Conservation (phyloP, 2,113 vertebrate species). For the Entomyzon cyanotis region DNA sequence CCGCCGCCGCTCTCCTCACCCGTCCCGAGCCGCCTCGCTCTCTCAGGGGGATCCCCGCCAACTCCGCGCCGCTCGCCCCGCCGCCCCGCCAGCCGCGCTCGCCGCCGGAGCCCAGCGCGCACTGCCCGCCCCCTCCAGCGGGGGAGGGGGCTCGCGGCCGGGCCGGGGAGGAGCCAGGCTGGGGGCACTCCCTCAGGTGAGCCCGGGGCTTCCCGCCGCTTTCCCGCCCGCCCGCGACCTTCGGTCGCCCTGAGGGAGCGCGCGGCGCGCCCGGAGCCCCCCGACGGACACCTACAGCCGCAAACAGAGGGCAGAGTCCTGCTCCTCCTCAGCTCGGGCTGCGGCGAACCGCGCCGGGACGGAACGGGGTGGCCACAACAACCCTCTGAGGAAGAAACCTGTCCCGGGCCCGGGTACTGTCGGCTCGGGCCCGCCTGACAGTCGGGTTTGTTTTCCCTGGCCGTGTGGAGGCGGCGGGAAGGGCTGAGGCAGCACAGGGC, state of each 20-base stretch:
- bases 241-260: neutral
- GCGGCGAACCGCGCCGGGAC: neutral
- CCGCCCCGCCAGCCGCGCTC: neutral
- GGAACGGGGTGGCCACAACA: neutral
- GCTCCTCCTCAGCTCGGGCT: neutral
- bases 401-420: neutral
- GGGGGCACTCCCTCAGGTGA: slow-evolving; percentile 18
- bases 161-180: neutral
- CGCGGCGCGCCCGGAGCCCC: neutral
- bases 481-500: neutral
- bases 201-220: neutral
- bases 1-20: neutral
- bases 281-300: rapidly evolving
- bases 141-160: neutral
- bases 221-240: neutral
- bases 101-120: neutral
- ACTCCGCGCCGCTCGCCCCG: neutral
- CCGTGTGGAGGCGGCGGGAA: neutral
- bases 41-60: neutral
- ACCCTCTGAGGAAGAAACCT: neutral
- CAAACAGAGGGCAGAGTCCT: rapidly evolving
- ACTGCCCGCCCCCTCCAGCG: slow-evolving; percentile 11
- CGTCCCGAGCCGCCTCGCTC: neutral
- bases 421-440: neutral
- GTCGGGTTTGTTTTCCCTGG: neutral